Percentiles rank a stretch among this genome's conserved stretches.
These are phyloP conservation scores for Drosophila anomalata DNA, from an alignment of 2,888 invertebrate genomes.

Conservation along the genomic window DNA sequence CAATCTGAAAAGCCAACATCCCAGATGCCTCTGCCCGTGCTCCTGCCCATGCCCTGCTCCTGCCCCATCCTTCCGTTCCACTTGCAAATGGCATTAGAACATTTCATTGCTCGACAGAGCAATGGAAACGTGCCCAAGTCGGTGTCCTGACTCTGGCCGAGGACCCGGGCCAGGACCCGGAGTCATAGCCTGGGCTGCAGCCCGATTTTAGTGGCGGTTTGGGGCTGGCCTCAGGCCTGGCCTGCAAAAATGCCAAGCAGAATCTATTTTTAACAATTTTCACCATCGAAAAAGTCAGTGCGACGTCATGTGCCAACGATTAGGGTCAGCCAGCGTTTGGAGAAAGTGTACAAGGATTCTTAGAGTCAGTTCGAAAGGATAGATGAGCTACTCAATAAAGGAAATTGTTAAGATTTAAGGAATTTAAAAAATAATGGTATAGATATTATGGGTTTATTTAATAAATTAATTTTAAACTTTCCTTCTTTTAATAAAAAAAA, in stretches of 20 bases:
- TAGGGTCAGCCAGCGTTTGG: slow-evolving; percentile 41
- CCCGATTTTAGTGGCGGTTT: neutral
- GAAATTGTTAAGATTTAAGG: neutral
- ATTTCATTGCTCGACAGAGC: slow-evolving; percentile 54
- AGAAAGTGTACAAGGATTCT: slow-evolving; percentile 16
- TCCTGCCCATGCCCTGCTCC: neutral
- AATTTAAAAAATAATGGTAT: too few species aligned
- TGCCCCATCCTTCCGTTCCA: slow-evolving; percentile 30
- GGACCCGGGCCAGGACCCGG: slow-evolving; percentile 8
- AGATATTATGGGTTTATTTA: neutral
- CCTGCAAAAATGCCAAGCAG: slow-evolving; percentile 42
- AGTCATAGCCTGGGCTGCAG: slow-evolving; percentile 11
- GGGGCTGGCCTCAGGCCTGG: slow-evolving; percentile 30
- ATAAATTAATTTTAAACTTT: neutral
- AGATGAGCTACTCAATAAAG: neutral
- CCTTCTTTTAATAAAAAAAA: too few species aligned
- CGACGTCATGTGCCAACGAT: slow-evolving; percentile 45
- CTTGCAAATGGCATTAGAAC: slow-evolving; percentile 63
- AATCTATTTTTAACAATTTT: slow-evolving; percentile 71
- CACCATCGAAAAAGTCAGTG: slow-evolving; percentile 51
- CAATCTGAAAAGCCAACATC: slow-evolving; percentile 40
- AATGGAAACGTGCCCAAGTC: slow-evolving; percentile 61
- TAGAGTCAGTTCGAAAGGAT: slow-evolving; percentile 3
- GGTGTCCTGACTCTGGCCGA: slow-evolving; percentile 17
- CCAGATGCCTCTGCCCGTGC: neutral